Percentiles rank a stretch among this genome's conserved stretches.
These are phyloP conservation scores for Pseudonaja textilis DNA, from an alignment of 2,113 vertebrate species.

Conservation along the genomic window DNA sequence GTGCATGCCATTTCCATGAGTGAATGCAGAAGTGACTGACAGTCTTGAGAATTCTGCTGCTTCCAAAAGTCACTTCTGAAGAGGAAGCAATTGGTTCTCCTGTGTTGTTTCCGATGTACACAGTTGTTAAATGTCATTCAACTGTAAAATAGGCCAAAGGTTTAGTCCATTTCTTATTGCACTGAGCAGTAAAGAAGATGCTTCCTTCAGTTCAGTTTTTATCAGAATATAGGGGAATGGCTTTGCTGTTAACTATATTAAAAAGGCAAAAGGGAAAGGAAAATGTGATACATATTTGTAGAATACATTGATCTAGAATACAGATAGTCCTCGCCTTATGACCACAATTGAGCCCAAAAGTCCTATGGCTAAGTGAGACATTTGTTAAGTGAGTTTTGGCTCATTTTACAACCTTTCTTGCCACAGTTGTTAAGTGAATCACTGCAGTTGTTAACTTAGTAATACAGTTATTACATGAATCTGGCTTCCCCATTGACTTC, in stretches of 20 bases:
- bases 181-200: background rate
- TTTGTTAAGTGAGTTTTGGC: no score
- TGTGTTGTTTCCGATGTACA: slow-evolving; percentile 20
- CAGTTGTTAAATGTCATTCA: slow-evolving; percentile 13
- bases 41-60: slow-evolving; percentile 37
- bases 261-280: background rate
- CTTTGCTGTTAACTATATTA: slow-evolving; percentile 4
- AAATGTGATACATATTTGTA: background rate
- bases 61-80: slow-evolving; percentile 54
- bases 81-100: slow-evolving; percentile 37
- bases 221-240: background rate
- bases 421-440: no score
- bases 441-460: no score
- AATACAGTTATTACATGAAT: no score
- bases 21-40: slow-evolving; percentile 33
- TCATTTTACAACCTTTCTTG: no score
- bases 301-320: slow-evolving; percentile 19
- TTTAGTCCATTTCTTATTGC: background rate
- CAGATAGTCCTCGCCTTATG: no score
- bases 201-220: background rate
- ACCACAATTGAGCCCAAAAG: no score
- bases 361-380: no score
- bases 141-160: slow-evolving; percentile 20
- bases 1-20: slow-evolving; percentile 34
- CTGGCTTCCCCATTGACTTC: no score